Conservation (phyloP, 2,113 vertebrate genomes). For the Aleadryas rufinucha region DNA sequence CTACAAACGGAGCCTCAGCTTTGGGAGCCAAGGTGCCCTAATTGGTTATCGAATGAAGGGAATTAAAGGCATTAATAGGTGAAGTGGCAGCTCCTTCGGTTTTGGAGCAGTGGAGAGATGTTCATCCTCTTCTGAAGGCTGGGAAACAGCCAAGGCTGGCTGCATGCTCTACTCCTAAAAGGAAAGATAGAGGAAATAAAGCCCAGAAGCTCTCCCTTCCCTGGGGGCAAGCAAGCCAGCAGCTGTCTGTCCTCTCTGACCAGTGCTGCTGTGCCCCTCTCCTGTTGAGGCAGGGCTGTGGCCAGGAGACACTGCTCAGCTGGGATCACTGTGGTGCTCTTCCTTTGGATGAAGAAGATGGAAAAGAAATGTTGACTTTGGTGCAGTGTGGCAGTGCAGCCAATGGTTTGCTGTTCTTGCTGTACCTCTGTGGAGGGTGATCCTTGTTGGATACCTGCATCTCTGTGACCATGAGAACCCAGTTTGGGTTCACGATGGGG, state of each 20-base stretch:
- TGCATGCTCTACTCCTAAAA: background rate
- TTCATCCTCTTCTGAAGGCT: background rate
- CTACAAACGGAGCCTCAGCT: constrained; percentile 8
- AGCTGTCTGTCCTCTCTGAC: rapidly evolving
- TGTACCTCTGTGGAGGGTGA: background rate
- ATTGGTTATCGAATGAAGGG: constrained; percentile 49
- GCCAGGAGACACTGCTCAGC: background rate
- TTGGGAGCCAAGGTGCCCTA: constrained; percentile 37
- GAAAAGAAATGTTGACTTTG: background rate
- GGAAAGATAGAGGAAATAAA: background rate
- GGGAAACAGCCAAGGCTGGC: background rate
- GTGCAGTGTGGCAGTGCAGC: background rate
- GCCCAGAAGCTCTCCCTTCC: background rate
- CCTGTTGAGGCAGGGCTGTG: background rate
- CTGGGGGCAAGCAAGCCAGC: background rate
- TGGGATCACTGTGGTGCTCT: rapidly evolving
- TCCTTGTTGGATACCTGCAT: background rate
- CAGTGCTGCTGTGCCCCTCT: rapidly evolving
- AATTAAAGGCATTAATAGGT: constrained; percentile 51
- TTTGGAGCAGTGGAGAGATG: background rate
- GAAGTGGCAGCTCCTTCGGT: constrained; percentile 3
- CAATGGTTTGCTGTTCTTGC: background rate
- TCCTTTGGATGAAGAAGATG: background rate
- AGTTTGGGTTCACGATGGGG: background rate
- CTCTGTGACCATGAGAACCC: background rate